phyloP scores from a whole-genome alignment of 2,888 invertebrate genomes.

The Coenonympha arcania region DNA sequence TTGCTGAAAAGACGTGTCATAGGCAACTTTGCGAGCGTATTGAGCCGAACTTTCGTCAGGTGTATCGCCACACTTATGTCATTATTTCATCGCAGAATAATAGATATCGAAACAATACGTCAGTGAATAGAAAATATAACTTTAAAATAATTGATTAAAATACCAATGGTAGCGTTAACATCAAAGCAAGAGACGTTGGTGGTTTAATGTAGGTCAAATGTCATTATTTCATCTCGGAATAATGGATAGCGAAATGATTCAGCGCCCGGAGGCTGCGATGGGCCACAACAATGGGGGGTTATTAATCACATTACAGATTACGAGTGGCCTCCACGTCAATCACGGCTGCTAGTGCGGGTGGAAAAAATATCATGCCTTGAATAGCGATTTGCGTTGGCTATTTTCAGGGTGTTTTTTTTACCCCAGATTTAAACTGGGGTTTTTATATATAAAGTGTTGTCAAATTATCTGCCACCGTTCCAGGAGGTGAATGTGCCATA shows the following conservation, averaged over 20 bases:
- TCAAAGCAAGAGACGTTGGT: background rate
- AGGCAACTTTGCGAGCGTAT: too few relatives aligned
- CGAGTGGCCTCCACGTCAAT: constrained; percentile 24
- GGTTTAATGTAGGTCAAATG: background rate
- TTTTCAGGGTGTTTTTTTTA: too few relatives aligned
- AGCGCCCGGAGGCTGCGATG: constrained; percentile 11
- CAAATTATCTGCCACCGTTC: too few relatives aligned
- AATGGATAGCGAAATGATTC: constrained; percentile 10
- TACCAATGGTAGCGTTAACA: background rate
- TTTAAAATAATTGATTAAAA: background rate
- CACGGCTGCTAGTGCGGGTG: constrained; percentile 12
- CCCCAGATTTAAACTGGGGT: too few relatives aligned
- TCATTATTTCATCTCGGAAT: constrained; percentile 5
- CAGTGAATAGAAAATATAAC: background rate
- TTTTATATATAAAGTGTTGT: too few relatives aligned
- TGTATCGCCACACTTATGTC: too few relatives aligned
- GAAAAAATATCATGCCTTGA: constrained; percentile 10
- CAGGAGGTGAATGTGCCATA: too few relatives aligned
- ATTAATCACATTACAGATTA: constrained; percentile 27
- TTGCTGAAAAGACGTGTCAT: too few relatives aligned
- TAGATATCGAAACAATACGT: too few relatives aligned
- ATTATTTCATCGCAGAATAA: too few relatives aligned
- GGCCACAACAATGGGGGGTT: constrained; percentile 21
- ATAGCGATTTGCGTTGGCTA: constrained; percentile 1
- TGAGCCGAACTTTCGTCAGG: too few relatives aligned